phyloP scores from a whole-genome alignment of 2,797 vertebrate species.

The Buphagus erythrorhynchus region DNA sequence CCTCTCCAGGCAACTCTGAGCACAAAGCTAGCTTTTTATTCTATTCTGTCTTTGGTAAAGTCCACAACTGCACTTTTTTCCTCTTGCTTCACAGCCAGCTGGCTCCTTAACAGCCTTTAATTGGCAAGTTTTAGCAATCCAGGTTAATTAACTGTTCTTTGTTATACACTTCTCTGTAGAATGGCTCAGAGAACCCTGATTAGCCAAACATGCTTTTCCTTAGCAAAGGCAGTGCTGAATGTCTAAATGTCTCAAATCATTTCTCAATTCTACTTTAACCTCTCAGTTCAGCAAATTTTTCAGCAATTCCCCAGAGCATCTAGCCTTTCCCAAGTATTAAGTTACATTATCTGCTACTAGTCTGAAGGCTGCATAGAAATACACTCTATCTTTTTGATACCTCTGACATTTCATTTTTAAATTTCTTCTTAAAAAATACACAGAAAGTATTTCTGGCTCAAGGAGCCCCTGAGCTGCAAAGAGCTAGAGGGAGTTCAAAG shows the following conservation, averaged over 20 bases:
- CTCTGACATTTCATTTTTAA: not conserved
- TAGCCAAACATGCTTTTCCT: not conserved
- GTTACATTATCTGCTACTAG: not conserved
- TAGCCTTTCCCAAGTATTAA: not conserved
- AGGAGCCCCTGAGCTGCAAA: not conserved
- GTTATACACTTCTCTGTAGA: not conserved
- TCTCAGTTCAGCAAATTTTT: not conserved
- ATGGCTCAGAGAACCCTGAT: not conserved
- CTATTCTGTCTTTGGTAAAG: conserved; percentile 7
- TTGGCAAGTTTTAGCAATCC: not conserved
- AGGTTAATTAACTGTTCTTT: conserved; percentile 46
- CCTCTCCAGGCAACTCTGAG: not conserved
- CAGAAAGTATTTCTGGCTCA: not conserved
- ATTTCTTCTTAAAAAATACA: not conserved
- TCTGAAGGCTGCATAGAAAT: not conserved
- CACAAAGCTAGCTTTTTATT: conserved; percentile 17
- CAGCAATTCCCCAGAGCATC: not conserved
- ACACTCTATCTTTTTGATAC: not conserved
- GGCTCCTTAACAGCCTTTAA: not conserved
- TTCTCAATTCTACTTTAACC: not conserved
- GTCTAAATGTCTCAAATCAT: not conserved
- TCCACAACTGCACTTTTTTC: conserved; percentile 5
- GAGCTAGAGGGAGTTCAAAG: not conserved
- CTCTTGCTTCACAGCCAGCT: conserved; percentile 31
- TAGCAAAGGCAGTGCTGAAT: not conserved